phyloP scores from a whole-genome alignment of 1,140 invertebrate species.

The Apis florea region DNA sequence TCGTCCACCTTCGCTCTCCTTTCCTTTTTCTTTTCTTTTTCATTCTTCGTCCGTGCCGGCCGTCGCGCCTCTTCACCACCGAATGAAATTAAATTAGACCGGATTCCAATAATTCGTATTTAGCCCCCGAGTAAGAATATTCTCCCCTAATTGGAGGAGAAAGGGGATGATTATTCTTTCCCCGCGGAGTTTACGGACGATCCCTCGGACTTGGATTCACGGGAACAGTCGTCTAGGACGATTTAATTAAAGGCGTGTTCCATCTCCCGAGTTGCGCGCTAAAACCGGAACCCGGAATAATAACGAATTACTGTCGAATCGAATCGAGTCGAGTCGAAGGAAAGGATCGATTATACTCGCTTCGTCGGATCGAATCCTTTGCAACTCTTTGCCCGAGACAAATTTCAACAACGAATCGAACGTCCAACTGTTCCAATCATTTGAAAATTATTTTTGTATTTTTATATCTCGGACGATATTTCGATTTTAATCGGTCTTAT shows the following conservation, averaged over 20 bases:
- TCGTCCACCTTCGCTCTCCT: neutral
- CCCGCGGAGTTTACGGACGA: neutral
- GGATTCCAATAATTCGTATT: constrained; percentile 28
- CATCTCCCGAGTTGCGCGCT: neutral
- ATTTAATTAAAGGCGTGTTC: constrained; percentile 29
- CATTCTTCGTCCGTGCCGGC: neutral
- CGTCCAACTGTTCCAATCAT: neutral
- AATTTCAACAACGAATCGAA: neutral
- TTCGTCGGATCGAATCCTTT: neutral
- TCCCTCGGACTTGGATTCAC: neutral
- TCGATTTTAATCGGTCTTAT: no score
- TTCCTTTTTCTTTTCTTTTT: neutral
- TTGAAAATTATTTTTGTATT: no score
- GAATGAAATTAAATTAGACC: constrained; percentile 35
- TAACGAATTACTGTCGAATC: constrained; percentile 24
- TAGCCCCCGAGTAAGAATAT: constrained; percentile 26
- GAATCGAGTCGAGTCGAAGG: neutral
- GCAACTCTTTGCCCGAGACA: neutral
- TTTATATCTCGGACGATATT: no score
- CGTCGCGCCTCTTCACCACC: constrained; percentile 1
- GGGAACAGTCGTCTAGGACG: neutral
- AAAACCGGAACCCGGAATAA: neutral
- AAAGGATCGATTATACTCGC: neutral
- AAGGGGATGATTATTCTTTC: constrained; percentile 35
- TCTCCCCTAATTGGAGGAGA: constrained; percentile 25